Base-by-base conservation (phyloP, 2,888 invertebrate species). In the Nipponacmea schrenckii region DNA sequence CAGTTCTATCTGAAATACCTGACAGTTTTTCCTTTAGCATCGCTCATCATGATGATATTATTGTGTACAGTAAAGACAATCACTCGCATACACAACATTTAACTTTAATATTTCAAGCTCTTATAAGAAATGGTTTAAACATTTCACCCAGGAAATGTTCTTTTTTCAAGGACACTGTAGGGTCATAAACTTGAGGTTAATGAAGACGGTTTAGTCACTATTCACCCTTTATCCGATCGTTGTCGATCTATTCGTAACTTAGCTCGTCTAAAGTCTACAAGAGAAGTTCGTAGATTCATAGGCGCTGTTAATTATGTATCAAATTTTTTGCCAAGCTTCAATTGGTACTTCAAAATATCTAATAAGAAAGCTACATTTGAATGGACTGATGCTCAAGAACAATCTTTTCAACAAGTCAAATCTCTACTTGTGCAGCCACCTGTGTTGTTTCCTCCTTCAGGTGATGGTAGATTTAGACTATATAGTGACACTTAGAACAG, bases 21-120 rank as follows among this genome's bases (percentile, higher is more conserved):
- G 56, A 56, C 56, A 56, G 56, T 56, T 56, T n/a, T 56, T 56
- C 56, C 10, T 56, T 56, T 20, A n/a, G 50, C 15, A 20, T 56
- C 2, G 20, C 20, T 4, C 56, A 56, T 20, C 56, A 56, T 56
- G 56, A 56, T 7, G 56, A 56, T 56, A 56, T 56, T 12, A 56
- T 56, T 56, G 20, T 56, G 20, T 56, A 20, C 24, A 56, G 56
- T 56, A n/a, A 56, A n/a, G 8, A n/a, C 20, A 56, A 12, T 56
- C 56, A 56, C 48, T 2, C 17, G 48, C 20, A 56, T 24, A 56
- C n/a, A 56, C 7, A 56, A 24, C 56, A 56, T 56, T 56, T 56
- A 56, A 56, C 20, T 12, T 56, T 56, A 3, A 20, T 56, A n/a
- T 56, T 39, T 20, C 56, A 56, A 56, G 56, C 24, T 56, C 24